A percentile compares a stretch with the other conserved stretches of the same genome.
Conservation (phyloP, 2,888 invertebrate genomes). For the Allophyes oxyacanthae region DNA sequence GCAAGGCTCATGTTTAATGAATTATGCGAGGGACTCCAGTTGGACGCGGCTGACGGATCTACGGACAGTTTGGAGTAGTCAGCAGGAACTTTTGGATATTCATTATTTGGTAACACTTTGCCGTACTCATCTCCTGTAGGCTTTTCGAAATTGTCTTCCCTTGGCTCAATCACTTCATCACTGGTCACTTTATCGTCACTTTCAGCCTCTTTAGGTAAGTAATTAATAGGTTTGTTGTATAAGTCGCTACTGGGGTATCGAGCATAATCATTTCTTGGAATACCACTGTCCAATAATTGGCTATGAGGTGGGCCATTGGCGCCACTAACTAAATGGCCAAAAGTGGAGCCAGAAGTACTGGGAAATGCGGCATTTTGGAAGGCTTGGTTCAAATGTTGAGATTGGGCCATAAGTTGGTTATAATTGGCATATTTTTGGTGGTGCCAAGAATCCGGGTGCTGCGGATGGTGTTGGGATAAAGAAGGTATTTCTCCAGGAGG, state of each 20-base stretch:
- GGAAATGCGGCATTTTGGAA: conserved; percentile 87
- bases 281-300: conserved; percentile 85
- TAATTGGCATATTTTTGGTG: conserved; percentile 88
- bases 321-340: conserved; percentile 85
- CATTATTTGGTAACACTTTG: conserved; percentile 83
- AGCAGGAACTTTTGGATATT: conserved; percentile 89
- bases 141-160: conserved; percentile 81
- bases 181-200: conserved; percentile 78
- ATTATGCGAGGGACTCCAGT: conserved; percentile 87
- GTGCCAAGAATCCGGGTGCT: conserved; percentile 86
- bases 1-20: conserved; percentile 85
- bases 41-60: conserved; percentile 87
- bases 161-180: conserved; percentile 81
- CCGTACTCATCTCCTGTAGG: conserved; percentile 76
- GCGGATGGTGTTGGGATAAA: conserved; percentile 84
- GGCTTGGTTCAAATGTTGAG: conserved; percentile 89
- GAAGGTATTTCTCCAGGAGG: conserved; percentile 83
- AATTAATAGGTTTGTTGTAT: conserved; percentile 82
- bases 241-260: conserved; percentile 81
- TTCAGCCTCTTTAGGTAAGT: conserved; percentile 82
- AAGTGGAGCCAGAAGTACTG: conserved; percentile 83
- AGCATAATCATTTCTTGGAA: conserved; percentile 85
- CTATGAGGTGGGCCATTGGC: conserved; percentile 84
- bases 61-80: conserved; percentile 84
- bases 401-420: conserved; percentile 88